phyloP scores from a whole-genome alignment of 2,113 vertebrate species.

The Pomatorhinus ruficollis region DNA sequence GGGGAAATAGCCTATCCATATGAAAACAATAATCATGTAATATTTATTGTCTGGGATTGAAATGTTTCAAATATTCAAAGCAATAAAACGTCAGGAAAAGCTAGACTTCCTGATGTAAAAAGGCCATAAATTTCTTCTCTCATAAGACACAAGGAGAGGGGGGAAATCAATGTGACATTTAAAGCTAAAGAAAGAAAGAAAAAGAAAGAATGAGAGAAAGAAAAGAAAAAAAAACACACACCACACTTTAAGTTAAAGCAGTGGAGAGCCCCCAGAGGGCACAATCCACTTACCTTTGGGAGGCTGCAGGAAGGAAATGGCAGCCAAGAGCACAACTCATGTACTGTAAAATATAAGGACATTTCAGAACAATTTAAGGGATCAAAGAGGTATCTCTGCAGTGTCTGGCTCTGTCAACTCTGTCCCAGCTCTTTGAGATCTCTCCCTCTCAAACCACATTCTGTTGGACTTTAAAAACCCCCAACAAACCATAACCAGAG shows the following conservation, averaged over 20 bases:
- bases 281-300: constrained; percentile 61
- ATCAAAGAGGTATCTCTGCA: constrained; percentile 2
- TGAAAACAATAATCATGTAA: constrained; percentile 83
- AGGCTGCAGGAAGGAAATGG: constrained; percentile 43
- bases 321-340: constrained; percentile 43
- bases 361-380: constrained; percentile 44
- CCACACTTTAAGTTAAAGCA: constrained; percentile 37
- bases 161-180: constrained; percentile 65
- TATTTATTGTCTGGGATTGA: constrained; percentile 85
- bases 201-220: not conserved
- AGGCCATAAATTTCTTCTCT: constrained; percentile 73
- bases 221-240: not conserved
- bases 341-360: constrained; percentile 33
- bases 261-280: constrained; percentile 69
- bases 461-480: not conserved
- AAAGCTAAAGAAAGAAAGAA: not conserved
- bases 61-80: constrained; percentile 80
- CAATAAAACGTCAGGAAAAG: constrained; percentile 81
- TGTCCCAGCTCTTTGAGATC: not conserved
- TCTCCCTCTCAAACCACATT: not conserved
- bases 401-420: not conserved
- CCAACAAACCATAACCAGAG: not conserved
- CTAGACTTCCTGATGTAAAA: constrained; percentile 80
- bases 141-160: constrained; percentile 42
- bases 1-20: constrained; percentile 76